Conservation (phyloP, 2,797 vertebrate genomes). For the Lepilemur ruficaudatus region DNA sequence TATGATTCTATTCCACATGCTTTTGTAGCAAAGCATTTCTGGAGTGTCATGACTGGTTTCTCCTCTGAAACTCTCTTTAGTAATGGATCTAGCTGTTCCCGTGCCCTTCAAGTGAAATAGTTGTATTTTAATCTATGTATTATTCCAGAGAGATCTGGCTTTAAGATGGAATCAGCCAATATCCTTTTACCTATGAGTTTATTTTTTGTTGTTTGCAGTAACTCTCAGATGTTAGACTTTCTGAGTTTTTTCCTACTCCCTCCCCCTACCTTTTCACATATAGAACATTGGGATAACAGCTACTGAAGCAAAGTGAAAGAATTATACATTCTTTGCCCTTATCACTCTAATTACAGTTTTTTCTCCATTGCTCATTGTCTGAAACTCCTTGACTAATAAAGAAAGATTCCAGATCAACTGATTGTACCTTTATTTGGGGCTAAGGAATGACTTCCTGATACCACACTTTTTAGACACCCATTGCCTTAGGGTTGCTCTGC, state of each 20-base stretch:
- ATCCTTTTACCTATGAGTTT: background rate
- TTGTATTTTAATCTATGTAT: background rate
- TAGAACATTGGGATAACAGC: background rate
- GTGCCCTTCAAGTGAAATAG: background rate
- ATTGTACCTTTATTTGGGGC: background rate
- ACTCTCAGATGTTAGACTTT: background rate
- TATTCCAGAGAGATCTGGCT: background rate
- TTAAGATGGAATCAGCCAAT: background rate
- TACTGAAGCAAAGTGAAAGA: background rate
- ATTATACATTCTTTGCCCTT: background rate
- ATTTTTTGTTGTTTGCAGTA: background rate
- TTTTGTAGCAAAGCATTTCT: background rate
- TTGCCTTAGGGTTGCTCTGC: background rate
- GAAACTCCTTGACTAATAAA: background rate
- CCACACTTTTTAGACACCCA: background rate
- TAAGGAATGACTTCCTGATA: background rate
- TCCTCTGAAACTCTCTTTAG: background rate
- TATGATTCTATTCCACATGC: background rate
- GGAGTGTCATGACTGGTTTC: background rate
- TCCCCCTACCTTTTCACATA: background rate
- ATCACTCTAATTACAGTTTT: background rate
- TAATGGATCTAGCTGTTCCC: background rate
- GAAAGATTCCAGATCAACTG: background rate
- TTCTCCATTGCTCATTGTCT: background rate
- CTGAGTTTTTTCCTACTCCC: background rate